These are phyloP conservation scores for Cepaea hortensis DNA, from an alignment of 2,888 invertebrate genomes.

Conservation along the genomic window DNA sequence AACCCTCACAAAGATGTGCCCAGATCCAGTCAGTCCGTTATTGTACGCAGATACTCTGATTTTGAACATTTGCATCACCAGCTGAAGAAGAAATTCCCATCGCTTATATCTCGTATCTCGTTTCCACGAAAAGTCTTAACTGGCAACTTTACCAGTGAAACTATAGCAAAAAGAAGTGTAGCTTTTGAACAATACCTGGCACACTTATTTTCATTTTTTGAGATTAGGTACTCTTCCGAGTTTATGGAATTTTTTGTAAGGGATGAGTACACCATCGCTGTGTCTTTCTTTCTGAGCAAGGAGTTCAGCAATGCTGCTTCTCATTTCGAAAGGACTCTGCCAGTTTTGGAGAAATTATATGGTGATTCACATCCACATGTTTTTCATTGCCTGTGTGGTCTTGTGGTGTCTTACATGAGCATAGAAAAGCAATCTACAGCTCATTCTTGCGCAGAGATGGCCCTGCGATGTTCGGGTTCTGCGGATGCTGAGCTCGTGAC, in stretches of 20 bases:
- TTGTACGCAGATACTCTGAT: constrained; percentile 76
- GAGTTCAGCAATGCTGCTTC: constrained; percentile 70
- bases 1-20: constrained; percentile 58
- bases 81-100: constrained; percentile 68
- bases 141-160: constrained; percentile 76
- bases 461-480: constrained; percentile 64
- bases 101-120: constrained; percentile 68
- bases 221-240: constrained; percentile 70
- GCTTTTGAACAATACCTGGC: constrained; percentile 76
- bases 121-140: constrained; percentile 76
- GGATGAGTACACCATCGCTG: constrained; percentile 68
- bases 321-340: constrained; percentile 70
- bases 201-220: constrained; percentile 71
- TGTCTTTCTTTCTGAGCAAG: constrained; percentile 62
- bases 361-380: constrained; percentile 67
- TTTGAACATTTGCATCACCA: constrained; percentile 73
- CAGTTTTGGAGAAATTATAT: constrained; percentile 73
- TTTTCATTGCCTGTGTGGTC: constrained; percentile 64
- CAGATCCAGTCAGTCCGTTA: constrained; percentile 68
- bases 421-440: constrained; percentile 68
- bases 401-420: constrained; percentile 69
- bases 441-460: constrained; percentile 70
- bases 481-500: constrained; percentile 65
- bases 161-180: constrained; percentile 74
- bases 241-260: constrained; percentile 74